Conservation (phyloP, 2,888 invertebrate species). For the Drosophila formosana region DNA sequence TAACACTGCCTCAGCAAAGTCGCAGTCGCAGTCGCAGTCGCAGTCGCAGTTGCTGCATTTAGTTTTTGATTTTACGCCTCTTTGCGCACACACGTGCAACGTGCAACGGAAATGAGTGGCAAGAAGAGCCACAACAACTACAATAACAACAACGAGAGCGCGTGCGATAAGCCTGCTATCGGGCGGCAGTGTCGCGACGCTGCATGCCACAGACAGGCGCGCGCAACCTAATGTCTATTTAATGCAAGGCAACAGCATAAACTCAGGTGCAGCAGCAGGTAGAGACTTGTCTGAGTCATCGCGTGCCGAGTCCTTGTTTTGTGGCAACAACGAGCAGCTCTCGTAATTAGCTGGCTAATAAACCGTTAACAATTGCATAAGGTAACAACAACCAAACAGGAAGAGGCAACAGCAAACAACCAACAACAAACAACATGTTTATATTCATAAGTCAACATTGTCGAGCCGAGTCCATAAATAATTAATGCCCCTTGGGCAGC, state of each 20-base stretch:
- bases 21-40: background rate
- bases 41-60: conserved; percentile 15
- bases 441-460: conserved; percentile 48
- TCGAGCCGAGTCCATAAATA: conserved; percentile 58
- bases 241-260: conserved; percentile 63
- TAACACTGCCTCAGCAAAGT: conserved; percentile 6
- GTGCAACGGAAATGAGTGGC: conserved; percentile 63
- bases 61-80: conserved; percentile 51
- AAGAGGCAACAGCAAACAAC: conserved; percentile 6
- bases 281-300: conserved; percentile 37
- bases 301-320: conserved; percentile 27
- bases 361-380: conserved; percentile 37
- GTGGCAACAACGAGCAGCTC: conserved; percentile 19
- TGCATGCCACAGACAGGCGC: conserved; percentile 50
- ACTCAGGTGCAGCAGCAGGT: conserved; percentile 53
- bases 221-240: conserved; percentile 62
- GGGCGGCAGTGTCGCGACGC: conserved; percentile 16
- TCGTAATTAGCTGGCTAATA: conserved; percentile 52
- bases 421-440: conserved; percentile 39
- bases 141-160: conserved; percentile 38
- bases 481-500: conserved; percentile 56
- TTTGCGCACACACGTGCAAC: conserved; percentile 58
- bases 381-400: background rate
- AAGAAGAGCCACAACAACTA: conserved; percentile 9
- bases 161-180: conserved; percentile 54